Base-by-base conservation (phyloP, 2,113 vertebrate species). In the Hystrix cristata region DNA sequence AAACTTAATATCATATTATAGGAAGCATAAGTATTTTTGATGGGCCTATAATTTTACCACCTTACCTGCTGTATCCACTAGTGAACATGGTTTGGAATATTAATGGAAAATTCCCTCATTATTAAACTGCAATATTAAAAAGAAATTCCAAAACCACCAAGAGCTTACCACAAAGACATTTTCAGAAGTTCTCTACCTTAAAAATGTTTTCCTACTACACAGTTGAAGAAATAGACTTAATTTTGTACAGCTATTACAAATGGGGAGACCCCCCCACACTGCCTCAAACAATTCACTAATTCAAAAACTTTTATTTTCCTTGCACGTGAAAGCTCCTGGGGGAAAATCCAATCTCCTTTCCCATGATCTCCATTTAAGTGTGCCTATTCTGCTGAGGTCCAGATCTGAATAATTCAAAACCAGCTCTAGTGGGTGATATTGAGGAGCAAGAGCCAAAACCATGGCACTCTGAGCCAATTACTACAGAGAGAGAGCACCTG, bases 11-110 rank as follows among this genome's bases (percentile, higher is more conserved):
- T 90, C 95, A 48, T 95, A 96, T 96, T 96, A 97, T 95, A 98
- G 95, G 96, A 97, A 98, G 93, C 81, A 0, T 94, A 96, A 97
- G 97, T 93, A 97, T 95, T 97, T 97, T 92, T 97, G 97, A 97
- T 95, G 87, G 95, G 93, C 96, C 87, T 92, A 95, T 94, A 96
- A 97, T 96, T 97, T 96, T 94, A 97, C 91, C 93, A 96, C 96
- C 94, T 97, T 93, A 97, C 95, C 97, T 98, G 96, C 94, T 96
- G 27, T 85, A 92, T 94, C 81, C 11, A 21, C 97, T 87, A 89
- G 94, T 92, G 95, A 95, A 97, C 87, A 83, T 53, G 93, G 90
- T 82, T 96, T 97, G 38, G 95, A 97, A 97, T 98, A 97, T 97
- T 96, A 98, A 98, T 97, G 95, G 83, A 48, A 97, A 96, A 92